Evolutionary conservation across 2,113 vertebrate genomes (phyloP), one percentile per base, ranked within the genome.

Genomic region (Procavia capensis): DNA sequence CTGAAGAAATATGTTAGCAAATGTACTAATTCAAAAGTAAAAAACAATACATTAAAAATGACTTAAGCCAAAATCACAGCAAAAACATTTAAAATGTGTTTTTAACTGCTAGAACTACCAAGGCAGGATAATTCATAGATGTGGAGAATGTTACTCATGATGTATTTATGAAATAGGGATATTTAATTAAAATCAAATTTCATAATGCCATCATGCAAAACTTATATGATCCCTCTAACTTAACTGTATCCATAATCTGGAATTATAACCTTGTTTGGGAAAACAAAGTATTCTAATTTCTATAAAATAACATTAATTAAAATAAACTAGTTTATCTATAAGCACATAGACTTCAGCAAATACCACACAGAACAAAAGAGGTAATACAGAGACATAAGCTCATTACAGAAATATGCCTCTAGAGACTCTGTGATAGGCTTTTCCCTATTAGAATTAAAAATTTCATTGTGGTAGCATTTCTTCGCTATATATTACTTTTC

Each of bases 401-500:
- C 61, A 74, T 47, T 94, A 94, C 6, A 92, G 43, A 97, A 94
- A 85, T 63, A 90, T n/a, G 76, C 16, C 29, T 93, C 47, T 94
- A 63, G 39, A 94, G 57, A 90, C 47, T 70, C 75, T 92, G 84
- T 61, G 2, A 1, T 5, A 43, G 64, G 80, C 20, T 47, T 90
- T 84, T 63, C 27, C 0, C 39, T 34, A 29, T 66, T 80, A 86
- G 36, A 96, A 83, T 92, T 91, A 80, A 96, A 95, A 86, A 92
- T 66, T 57, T 90, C 43, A 89, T 36, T 72, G 47, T 59, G 41
- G 5, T 66, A 80, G 10, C 41, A 75, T 80, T 94, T 95, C 63
- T 90, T 74, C 74, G 16, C 93, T 81, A 81, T 39, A 83, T 89
- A 95, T 92, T 87, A 96, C 29, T 93, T 2, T 85, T 74, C 39